Evolutionary conservation across 1,140 invertebrate species (phyloP).

Genomic region (Zaprionus vittiger): DNA sequence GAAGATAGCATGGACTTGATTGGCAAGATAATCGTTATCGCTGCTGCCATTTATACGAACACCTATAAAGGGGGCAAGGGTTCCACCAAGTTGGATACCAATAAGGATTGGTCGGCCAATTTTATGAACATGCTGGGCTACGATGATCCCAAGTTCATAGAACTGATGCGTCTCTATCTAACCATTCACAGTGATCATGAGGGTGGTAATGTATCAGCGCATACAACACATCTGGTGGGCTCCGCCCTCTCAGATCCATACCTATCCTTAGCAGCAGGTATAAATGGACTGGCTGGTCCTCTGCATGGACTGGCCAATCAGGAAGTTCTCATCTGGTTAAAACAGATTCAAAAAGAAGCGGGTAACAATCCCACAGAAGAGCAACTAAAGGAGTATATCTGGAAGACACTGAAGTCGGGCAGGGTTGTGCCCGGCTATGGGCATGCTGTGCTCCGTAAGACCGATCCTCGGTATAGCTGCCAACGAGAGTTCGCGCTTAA

Average conservation of each 20-base stretch:
- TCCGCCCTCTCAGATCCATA: constrained; percentile 97
- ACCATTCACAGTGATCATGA: constrained; percentile 98
- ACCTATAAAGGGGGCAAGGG: constrained; percentile 92
- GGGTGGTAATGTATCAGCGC: constrained; percentile 97
- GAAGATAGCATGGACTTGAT: constrained; percentile 98
- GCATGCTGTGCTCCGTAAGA: constrained; percentile 97
- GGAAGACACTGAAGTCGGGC: constrained; percentile 96
- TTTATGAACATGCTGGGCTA: constrained; percentile 96
- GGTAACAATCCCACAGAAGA: constrained; percentile 94
- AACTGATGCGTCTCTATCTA: constrained; percentile 96
- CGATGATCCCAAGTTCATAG: constrained; percentile 92
- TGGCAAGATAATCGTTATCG: constrained; percentile 95
- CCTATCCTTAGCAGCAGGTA: constrained; percentile 95
- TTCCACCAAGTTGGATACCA: constrained; percentile 92
- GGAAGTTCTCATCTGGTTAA: constrained; percentile 93
- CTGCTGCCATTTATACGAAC: constrained; percentile 96
- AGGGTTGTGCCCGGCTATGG: constrained; percentile 97
- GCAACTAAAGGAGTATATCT: constrained; percentile 94
- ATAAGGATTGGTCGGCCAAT: constrained; percentile 96
- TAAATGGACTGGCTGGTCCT: constrained; percentile 97
- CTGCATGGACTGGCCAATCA: constrained; percentile 98
- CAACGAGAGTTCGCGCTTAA: constrained; percentile 97
- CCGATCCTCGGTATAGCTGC: constrained; percentile 94
- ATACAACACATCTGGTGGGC: constrained; percentile 96
- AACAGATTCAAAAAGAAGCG: constrained; percentile 91